These are phyloP conservation scores for Leptestheria dahalacensis DNA, from an alignment of 1,140 invertebrate genomes.

Conservation along the genomic window DNA sequence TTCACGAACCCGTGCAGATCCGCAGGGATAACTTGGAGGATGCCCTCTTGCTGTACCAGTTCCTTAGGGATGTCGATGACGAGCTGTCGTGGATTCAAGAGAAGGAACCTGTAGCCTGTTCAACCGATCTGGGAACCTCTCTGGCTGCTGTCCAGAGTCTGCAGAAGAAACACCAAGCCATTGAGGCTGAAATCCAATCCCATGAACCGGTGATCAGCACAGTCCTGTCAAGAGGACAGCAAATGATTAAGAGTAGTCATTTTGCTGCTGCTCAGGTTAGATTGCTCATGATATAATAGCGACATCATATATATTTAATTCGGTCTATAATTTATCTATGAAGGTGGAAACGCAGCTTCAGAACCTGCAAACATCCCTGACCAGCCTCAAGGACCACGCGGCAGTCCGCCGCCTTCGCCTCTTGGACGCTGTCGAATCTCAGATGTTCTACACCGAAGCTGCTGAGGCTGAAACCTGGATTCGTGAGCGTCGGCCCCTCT, in stretches of 20 bases:
- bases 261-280: constrained; percentile 55
- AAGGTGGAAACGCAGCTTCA: constrained; percentile 19
- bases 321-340: not conserved
- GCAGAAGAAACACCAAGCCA: constrained; percentile 81
- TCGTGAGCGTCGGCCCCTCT: constrained; percentile 56
- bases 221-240: constrained; percentile 49
- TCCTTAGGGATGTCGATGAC: constrained; percentile 68
- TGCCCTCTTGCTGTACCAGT: constrained; percentile 66
- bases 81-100: constrained; percentile 71
- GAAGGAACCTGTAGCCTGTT: constrained; percentile 66
- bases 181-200: constrained; percentile 66
- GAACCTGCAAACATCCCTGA: constrained; percentile 45
- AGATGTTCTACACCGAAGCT: constrained; percentile 75
- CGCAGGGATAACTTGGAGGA: constrained; percentile 77
- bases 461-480: constrained; percentile 77
- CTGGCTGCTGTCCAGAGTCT: constrained; percentile 85
- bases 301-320: not conserved
- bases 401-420: constrained; percentile 51
- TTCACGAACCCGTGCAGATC: constrained; percentile 79
- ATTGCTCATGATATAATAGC: constrained; percentile 11
- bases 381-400: constrained; percentile 49
- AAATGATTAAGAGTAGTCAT: constrained; percentile 68
- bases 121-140: constrained; percentile 56
- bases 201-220: constrained; percentile 64
- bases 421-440: constrained; percentile 66